Evolutionary conservation across 2,797 vertebrate genomes (phyloP), one percentile per base, ranked within the genome.

Genomic region (Lithobates pipiens): DNA sequence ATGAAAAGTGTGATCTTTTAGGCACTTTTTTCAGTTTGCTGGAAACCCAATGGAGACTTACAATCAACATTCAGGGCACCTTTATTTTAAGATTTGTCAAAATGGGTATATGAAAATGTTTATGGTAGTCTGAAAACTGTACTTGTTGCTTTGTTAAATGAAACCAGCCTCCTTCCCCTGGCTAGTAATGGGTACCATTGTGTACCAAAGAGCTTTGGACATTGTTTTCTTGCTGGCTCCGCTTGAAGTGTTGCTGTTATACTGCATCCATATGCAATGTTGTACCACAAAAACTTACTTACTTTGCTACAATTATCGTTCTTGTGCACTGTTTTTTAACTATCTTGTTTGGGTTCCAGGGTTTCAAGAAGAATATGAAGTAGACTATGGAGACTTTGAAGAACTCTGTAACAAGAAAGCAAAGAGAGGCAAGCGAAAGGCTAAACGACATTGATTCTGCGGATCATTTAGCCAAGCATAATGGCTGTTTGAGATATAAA

Each of bases 351-450:
- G 23, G 18, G 13, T 63, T 61, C 16, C 77, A 82, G 80, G 80
- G 25, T 65, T 72, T 15, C 73, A 67, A 72, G 81, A 86, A 25
- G 57, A 77, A 85, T 89, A 92, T 85, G 93, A 95, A 75, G 89
- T 90, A 5, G 93, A 93, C 88, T 88, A 83, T 15, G 90, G 63
- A 80, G 91, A 89, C 84, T 96, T 95, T 86, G 91, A 90, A 83
- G 94, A 96, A 77, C 92, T 95, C 7, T 25, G 72, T 25, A 78
- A n/a, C 65, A 93, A 89, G 80, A 94, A 89, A 36, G 4, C 34
- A 16, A n/a, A 90, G 89, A 85, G 93, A 90, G 82, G 89, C 75
- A 86, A 89, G 90, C 81, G 92, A 86, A 86, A 79, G 1, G 65
- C 15, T 25, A 86, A 81, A 54, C 34, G 25, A 11, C 65, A 63